A percentile compares a stretch with the other conserved stretches of the same genome.
phyloP scores from a whole-genome alignment of 1,140 invertebrate genomes.

The Latrodectus geometricus region DNA sequence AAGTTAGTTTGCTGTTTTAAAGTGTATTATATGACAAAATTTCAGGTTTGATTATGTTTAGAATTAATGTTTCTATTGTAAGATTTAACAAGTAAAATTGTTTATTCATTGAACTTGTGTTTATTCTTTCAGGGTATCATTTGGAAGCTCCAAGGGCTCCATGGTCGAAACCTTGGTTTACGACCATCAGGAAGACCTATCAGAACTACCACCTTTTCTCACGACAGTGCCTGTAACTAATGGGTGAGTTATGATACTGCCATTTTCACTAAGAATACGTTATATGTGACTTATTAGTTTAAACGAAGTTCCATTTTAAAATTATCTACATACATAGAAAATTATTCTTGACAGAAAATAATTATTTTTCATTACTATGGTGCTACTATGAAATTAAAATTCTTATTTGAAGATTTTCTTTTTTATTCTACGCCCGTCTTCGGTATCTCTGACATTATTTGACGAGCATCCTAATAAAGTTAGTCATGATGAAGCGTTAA shows the following conservation, averaged over 20 bases:
- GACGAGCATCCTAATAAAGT: too few species aligned
- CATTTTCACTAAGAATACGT: neutral
- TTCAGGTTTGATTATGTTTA: too few species aligned
- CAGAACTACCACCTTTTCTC: constrained; percentile 54
- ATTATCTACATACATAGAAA: neutral
- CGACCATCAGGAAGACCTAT: constrained; percentile 78
- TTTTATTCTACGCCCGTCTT: neutral
- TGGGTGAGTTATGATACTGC: constrained; percentile 61
- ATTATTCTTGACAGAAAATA: neutral
- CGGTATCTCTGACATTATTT: too few species aligned
- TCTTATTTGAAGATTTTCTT: neutral
- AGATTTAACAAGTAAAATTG: neutral
- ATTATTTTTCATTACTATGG: neutral
- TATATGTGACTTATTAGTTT: neutral
- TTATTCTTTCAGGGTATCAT: constrained; percentile 81
- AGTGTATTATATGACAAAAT: too few species aligned
- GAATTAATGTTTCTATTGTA: neutral
- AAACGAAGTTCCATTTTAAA: neutral
- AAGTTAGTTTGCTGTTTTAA: too few species aligned
- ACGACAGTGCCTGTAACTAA: constrained; percentile 64
- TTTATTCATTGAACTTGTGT: neutral
- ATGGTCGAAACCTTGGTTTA: constrained; percentile 94
- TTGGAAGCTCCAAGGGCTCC: constrained; percentile 92
- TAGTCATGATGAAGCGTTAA: too few species aligned
- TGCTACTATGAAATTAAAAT: neutral